Base-by-base conservation (phyloP, 2,113 vertebrate genomes). In the Nematolebias whitei region DNA sequence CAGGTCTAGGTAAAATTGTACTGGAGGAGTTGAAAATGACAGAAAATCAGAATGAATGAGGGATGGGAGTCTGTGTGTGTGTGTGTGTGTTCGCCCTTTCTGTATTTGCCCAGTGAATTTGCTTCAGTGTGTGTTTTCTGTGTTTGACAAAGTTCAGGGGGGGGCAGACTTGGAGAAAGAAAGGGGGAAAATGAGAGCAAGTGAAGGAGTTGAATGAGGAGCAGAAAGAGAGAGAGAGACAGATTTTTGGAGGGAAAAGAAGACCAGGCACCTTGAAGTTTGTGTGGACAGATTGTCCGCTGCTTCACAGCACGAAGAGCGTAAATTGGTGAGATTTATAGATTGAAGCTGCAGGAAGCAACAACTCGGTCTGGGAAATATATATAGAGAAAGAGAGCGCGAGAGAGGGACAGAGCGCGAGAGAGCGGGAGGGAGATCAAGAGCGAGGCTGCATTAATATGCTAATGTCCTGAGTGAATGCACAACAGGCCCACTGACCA, bases 401-500 rank as follows among this genome's bases (percentile, higher is more conserved):
- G 64, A 75, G 80, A 68, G 63, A 65, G 68, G 70, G 63, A 38
- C 55, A 66, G 74, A 71, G 77, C 44, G 65, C 61, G 70, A 71
- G 68, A 76, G 74, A 76, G 82, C 47, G 73, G 72, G 83, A 76
- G 80, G 83, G 76, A 85, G 91, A 91, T 87, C 79, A 86, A 88
- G 89, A 91, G 87, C 32, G 83, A 85, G 73, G 83, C 70, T 78
- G 88, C 82, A 92, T 92, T 93, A 92, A 92, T 93, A 93, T 93
- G 92, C 90, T 92, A 93, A 93, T 92, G 82, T 56, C 0, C 62
- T 68, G 79, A 80, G 80, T 92, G 87, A 92, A 91, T 89, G 84
- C 89, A 93, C 89, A 93, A 92, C 91, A 92, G 91, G 84, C 84
- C 87, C 86, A 91, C 88, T 93, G 91, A 92, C 90, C 90, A 89